phyloP scores from a whole-genome alignment of 2,888 invertebrate species.

The Celastrina argiolus region DNA sequence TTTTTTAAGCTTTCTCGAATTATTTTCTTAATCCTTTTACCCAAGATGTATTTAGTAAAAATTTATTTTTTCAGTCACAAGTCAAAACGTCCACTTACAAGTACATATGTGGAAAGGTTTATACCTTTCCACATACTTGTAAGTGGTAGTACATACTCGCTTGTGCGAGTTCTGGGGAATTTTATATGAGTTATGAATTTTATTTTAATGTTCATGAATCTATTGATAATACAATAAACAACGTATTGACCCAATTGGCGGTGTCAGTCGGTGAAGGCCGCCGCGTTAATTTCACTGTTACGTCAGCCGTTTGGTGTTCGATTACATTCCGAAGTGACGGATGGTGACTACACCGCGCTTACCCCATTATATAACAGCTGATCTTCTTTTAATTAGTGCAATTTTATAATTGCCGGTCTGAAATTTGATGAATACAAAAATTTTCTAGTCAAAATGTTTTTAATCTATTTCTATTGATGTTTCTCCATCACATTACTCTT shows the following conservation, averaged over 20 bases:
- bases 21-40: too few species aligned
- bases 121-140: too few species aligned
- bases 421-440: background rate
- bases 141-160: too few species aligned
- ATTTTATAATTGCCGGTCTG: background rate
- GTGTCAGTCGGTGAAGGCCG: conserved; percentile 22
- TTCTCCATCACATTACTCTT: too few species aligned
- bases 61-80: too few species aligned
- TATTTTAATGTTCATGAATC: background rate
- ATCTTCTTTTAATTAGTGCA: background rate
- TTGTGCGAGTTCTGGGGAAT: too few species aligned
- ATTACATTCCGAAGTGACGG: background rate
- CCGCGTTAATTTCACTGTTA: conserved; percentile 17
- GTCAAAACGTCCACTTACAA: too few species aligned
- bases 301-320: background rate
- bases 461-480: too few species aligned
- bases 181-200: background rate
- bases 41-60: too few species aligned
- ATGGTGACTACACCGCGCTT: background rate
- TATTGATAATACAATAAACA: background rate
- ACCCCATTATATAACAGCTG: background rate
- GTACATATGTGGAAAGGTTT: too few species aligned
- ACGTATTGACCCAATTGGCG: conserved; percentile 2
- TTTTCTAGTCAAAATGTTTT: too few species aligned
- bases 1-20: too few species aligned